phyloP scores from a whole-genome alignment of 2,888 invertebrate species.

The Temnothorax rugatulus region DNA sequence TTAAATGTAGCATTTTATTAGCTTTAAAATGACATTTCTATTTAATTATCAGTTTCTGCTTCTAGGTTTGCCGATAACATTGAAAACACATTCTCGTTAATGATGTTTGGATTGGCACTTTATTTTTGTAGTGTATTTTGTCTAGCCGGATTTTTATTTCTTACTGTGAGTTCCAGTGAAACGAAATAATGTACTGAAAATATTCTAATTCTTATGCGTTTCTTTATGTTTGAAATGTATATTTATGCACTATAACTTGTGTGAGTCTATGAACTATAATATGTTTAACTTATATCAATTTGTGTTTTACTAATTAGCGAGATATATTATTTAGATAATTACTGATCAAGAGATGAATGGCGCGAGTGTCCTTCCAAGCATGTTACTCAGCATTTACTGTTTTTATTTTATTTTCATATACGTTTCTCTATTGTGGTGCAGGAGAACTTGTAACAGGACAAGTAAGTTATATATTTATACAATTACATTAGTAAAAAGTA shows the following conservation, averaged over 20 bases:
- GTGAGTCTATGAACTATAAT: not conserved
- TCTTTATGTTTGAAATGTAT: no score
- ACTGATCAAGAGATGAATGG: not conserved
- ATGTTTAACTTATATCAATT: not conserved
- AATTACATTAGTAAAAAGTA: no score
- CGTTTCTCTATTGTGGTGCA: conserved; percentile 37
- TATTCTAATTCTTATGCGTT: no score
- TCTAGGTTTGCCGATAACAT: no score
- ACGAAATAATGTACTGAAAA: no score
- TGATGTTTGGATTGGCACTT: no score
- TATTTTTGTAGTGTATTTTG: no score
- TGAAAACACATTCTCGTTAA: no score
- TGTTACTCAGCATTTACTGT: not conserved
- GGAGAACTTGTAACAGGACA: conserved; percentile 20
- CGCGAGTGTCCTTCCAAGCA: not conserved
- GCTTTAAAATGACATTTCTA: not conserved
- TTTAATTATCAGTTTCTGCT: not conserved
- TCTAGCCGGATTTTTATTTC: no score
- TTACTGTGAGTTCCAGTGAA: no score
- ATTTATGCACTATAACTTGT: not conserved
- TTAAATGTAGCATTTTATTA: not conserved
- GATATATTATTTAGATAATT: not conserved
- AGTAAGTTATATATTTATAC: conserved; percentile 2
- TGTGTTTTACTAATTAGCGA: conserved; percentile 9
- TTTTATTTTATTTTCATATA: conserved; percentile 2